These are phyloP conservation scores for Ephydatia muelleri DNA, from an alignment of 37 sponge, comb jelly and placozoan genomes.

Conservation along the genomic window DNA sequence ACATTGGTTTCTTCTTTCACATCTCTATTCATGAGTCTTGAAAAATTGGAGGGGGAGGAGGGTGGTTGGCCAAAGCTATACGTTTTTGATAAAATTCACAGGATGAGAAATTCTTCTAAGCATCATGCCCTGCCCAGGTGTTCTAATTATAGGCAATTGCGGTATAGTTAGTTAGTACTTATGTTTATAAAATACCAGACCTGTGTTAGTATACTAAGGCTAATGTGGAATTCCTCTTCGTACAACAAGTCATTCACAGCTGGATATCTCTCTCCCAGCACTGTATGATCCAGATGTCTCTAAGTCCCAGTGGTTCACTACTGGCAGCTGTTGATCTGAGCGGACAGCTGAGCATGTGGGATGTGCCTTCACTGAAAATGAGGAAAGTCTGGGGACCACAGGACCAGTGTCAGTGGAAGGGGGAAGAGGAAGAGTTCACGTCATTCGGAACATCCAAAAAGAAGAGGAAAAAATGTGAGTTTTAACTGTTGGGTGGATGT, in stretches of 20 bases:
- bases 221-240: background rate
- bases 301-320: slow-evolving; percentile 47
- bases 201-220: too few relatives aligned
- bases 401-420: slow-evolving; percentile 29
- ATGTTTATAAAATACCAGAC: too few relatives aligned
- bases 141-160: too few relatives aligned
- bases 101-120: too few relatives aligned
- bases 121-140: too few relatives aligned
- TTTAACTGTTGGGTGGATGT: too few relatives aligned
- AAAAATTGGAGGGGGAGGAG: too few relatives aligned
- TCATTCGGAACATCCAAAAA: background rate
- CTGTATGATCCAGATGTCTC: slow-evolving; percentile 35
- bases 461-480: background rate
- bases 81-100: too few relatives aligned
- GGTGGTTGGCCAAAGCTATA: too few relatives aligned
- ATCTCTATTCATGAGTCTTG: too few relatives aligned
- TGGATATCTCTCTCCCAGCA: slow-evolving; percentile 9
- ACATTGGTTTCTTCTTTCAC: too few relatives aligned
- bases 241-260: background rate
- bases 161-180: too few relatives aligned
- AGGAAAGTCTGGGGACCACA: slow-evolving; percentile 34
- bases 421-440: background rate
- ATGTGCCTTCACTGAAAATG: slow-evolving; percentile 50
- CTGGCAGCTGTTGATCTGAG: slow-evolving; percentile 54
- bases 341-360: slow-evolving; percentile 57